Evolutionary conservation across 2,797 vertebrate species (phyloP), one percentile per base, ranked within the genome.

Genomic region (Premnoplex brunnescens): DNA sequence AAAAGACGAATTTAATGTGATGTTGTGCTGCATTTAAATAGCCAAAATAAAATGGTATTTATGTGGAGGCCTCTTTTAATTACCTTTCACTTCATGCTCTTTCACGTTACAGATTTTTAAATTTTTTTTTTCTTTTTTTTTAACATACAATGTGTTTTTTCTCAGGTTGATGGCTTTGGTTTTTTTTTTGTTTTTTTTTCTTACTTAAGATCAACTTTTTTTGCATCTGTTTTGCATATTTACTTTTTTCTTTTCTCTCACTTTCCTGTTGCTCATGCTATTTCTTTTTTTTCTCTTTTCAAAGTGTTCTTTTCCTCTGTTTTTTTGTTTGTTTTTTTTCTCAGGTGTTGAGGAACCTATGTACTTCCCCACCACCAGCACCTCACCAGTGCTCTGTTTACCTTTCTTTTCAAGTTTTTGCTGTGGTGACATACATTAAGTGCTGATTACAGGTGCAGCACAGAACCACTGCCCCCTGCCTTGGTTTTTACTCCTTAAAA

Each of bases 11-110:
- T 63, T 77, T 80, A 64, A 14, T 18, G 63, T 79, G 24, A 56
- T 82, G 34, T 55, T 15, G 3, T 0, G 0, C 62, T 77, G 43
- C 20, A 28, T 7, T 1, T 32, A 72, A 64, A 9, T 44, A 89
- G 44, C 59, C 63, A 89, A 88, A 96, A 62, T 44, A 83, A 85
- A 39, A 51, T 10, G 3, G 3, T 34, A 21, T 63, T 87, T 85
- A 15, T 63, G 15, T 39, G 27, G 55, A 69, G 9, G 49, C 20
- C 11, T 87, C 27, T 79, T 14, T 32, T 51, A 58, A 32, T 72
- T 77, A 32, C 10, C 10, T 48, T 55, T 78, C 11, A 43, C 7
- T 87, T 75, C 3, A 12, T 73, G 10, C 10, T 72, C 30, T 68
- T 71, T 74, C 14, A 24, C 20, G 34, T 41, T 3, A 64, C 46